Conservation (phyloP, 2,113 vertebrate species). For the Corvus cornix region DNA sequence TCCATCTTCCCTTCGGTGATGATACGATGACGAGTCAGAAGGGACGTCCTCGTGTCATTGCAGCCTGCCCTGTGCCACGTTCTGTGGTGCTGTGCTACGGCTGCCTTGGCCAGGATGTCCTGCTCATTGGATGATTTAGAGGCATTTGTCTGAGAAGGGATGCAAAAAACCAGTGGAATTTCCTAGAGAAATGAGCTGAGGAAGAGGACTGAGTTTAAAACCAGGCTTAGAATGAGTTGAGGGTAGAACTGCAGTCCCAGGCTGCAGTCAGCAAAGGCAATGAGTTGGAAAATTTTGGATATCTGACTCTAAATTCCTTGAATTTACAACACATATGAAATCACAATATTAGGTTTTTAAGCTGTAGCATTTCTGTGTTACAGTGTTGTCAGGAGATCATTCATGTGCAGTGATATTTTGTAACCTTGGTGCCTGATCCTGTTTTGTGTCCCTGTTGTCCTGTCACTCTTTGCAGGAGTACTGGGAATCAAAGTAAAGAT, state of each 20-base stretch:
- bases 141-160: conserved; percentile 93
- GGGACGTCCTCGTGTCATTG: conserved; percentile 36
- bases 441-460: not conserved
- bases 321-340: not conserved
- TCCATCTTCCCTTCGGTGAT: conserved; percentile 78
- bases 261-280: not conserved
- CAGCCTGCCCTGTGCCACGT: conserved; percentile 64
- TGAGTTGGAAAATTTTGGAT: not conserved
- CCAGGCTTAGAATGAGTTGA: not conserved
- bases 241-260: not conserved
- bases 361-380: accelerated
- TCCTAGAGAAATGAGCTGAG: not conserved
- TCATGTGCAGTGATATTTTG: not conserved
- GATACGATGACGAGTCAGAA: conserved; percentile 90
- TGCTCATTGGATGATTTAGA: conserved; percentile 76
- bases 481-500: conserved; percentile 99
- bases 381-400: not conserved
- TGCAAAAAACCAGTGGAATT: not conserved
- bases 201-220: not conserved
- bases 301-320: too few species aligned
- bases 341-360: not conserved
- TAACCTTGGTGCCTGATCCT: not conserved
- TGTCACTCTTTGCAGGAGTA: conserved; percentile 78
- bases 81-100: conserved; percentile 72
- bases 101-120: conserved; percentile 54